Conservation (phyloP, 2,888 invertebrate genomes). For the Fragum fragum region DNA sequence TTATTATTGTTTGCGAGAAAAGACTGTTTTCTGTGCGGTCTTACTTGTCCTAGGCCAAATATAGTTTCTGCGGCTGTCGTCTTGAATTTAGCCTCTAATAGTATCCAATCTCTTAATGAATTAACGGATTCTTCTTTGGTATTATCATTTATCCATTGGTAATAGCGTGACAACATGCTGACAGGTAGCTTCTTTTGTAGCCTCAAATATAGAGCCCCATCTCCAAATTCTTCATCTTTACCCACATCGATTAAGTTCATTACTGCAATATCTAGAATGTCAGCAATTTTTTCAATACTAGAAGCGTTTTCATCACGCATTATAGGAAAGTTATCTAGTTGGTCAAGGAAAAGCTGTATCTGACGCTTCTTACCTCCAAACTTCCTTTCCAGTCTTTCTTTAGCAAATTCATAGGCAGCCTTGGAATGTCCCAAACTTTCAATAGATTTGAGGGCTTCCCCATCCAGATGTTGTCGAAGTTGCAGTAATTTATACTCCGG, state of each 20-base stretch:
- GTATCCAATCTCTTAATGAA: constrained; percentile 8
- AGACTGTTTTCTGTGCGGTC: neutral
- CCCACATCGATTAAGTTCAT: neutral
- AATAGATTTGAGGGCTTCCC: neutral
- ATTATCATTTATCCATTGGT: constrained; percentile 32
- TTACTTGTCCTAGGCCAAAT: neutral
- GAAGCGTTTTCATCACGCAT: neutral
- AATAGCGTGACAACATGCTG: constrained; percentile 29
- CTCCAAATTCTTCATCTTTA: neutral
- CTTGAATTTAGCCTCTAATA: constrained; percentile 34
- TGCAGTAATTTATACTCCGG: neutral
- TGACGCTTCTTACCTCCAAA: neutral
- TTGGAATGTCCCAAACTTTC: neutral
- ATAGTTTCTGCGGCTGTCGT: constrained; percentile 27
- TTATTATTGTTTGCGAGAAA: neutral
- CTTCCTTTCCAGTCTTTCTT: neutral
- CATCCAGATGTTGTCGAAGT: neutral
- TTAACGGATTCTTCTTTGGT: constrained; percentile 6
- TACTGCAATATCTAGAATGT: constrained; percentile 12
- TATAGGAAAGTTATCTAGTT: neutral
- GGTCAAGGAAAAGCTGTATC: neutral
- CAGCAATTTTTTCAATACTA: neutral
- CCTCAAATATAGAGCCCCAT: neutral
- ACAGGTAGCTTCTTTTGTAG: constrained; percentile 25
- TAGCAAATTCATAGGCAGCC: neutral